These are phyloP conservation scores for Chionodraco myersi DNA, from an alignment of 2,113 vertebrate species.

Conservation along the genomic window DNA sequence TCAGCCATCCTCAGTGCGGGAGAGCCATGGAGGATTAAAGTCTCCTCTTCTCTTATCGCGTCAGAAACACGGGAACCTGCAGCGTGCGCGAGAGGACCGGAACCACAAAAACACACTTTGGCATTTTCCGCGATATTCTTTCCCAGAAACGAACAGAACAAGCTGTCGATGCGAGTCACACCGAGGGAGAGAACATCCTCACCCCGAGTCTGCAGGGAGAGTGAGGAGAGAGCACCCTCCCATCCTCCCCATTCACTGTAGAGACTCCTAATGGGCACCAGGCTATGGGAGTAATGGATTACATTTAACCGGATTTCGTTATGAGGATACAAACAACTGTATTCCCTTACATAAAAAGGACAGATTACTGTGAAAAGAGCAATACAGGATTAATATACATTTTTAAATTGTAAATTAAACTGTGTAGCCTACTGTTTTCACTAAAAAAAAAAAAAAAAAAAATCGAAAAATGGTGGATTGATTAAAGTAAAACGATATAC, in stretches of 20 bases:
- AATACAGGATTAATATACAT: too few species aligned
- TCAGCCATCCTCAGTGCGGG: constrained; percentile 62
- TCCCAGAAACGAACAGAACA: constrained; percentile 29
- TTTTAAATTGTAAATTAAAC: too few species aligned
- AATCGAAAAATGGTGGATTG: too few species aligned
- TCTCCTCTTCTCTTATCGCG: constrained; percentile 31
- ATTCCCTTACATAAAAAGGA: too few species aligned
- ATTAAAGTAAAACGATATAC: too few species aligned
- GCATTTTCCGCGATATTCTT: constrained; percentile 35
- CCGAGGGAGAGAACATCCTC: neutral
- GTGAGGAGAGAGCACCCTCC: constrained; percentile 24
- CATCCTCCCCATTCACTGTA: neutral
- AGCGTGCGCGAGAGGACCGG: constrained; percentile 20
- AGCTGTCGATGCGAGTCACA: constrained; percentile 21
- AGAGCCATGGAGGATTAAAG: constrained; percentile 48
- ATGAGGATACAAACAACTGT: too few species aligned
- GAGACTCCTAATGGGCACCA: too few species aligned
- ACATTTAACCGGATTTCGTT: too few species aligned
- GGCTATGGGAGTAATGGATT: too few species aligned
- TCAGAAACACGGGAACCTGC: neutral
- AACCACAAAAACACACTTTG: constrained; percentile 49
- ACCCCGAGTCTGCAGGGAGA: constrained; percentile 17
- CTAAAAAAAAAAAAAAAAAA: too few species aligned
- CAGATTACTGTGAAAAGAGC: too few species aligned
- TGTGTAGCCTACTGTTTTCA: too few species aligned